These are phyloP conservation scores for Eulimnadia texana DNA, from an alignment of 1,140 invertebrate genomes.

Conservation along the genomic window DNA sequence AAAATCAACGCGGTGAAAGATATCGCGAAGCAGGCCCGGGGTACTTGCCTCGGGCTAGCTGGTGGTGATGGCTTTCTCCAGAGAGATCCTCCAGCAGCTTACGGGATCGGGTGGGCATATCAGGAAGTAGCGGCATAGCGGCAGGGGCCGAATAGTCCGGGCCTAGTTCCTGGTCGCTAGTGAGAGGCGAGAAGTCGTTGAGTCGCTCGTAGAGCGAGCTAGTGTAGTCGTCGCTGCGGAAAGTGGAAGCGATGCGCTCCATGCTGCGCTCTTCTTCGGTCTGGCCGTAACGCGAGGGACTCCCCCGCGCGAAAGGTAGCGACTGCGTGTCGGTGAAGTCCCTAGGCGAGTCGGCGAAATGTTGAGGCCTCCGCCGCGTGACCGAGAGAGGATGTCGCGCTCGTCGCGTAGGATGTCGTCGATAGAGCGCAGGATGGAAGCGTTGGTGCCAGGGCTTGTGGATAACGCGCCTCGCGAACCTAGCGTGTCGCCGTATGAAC, in stretches of 20 bases:
- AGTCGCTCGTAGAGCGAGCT: slow-evolving; percentile 30
- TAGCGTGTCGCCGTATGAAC: slow-evolving; percentile 22
- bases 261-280: slow-evolving; percentile 36
- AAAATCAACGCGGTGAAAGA: slow-evolving; percentile 13
- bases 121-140: slow-evolving; percentile 45
- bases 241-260: slow-evolving; percentile 36
- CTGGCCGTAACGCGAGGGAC: slow-evolving; percentile 20
- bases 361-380: slow-evolving; percentile 17
- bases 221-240: slow-evolving; percentile 33
- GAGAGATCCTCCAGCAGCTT: slow-evolving; percentile 44
- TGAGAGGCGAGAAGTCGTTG: slow-evolving; percentile 32
- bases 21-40: slow-evolving; percentile 14
- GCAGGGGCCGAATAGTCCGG: slow-evolving; percentile 36
- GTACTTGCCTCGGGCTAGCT: slow-evolving; percentile 29
- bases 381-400: slow-evolving; percentile 9
- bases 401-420: slow-evolving; percentile 35
- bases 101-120: slow-evolving; percentile 42
- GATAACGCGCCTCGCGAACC: slow-evolving; percentile 1
- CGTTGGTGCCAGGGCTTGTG: slow-evolving; percentile 23
- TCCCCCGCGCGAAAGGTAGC: background rate
- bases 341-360: background rate
- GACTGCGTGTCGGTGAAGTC: slow-evolving; percentile 8
- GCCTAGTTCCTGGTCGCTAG: slow-evolving; percentile 27
- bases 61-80: slow-evolving; percentile 10
- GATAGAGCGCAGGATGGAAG: slow-evolving; percentile 35